Base-by-base conservation (phyloP, 2,888 invertebrate species). In the Lasioglossum leucozonium region DNA sequence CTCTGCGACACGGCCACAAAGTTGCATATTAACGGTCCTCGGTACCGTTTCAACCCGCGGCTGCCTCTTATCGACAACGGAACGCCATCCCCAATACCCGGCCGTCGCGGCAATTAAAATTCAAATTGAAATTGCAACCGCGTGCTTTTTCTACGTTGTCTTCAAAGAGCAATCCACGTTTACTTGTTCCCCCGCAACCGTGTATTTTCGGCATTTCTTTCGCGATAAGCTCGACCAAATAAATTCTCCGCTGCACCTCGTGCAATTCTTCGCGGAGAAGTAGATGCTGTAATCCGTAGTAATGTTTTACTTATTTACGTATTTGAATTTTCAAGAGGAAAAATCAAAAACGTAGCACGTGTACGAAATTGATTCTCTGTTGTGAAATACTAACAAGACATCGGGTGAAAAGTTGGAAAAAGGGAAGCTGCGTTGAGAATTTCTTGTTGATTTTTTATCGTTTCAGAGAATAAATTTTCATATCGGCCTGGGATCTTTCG, bases 21-120 rank as follows among this genome's bases (percentile, higher is more conserved):
- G 79, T 79, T 83, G 30, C 85, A 79, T n/a, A n/a, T 79, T 79
- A 85, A 85, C 51, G 79, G 71, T 71, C 51, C 37, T 18, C 69
- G 83, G 77, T 77, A 85, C 47, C 72, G 76, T 71, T 82, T 51
- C 78, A 26, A 79, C 44, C 71, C 62, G n/a, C 13, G 71, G 30
- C 18, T 44, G 3, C 34, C 73, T 51, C 79, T 85, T 83, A 85
- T 83, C 85, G 79, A 30, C 42, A 30, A 18, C 58, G n/a, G 40
- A 42, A 62, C 51, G 62, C 69, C 51, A 72, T 47, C 58, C 58
- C n/a, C 67, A 42, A 37, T 58, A 18, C 42, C 44, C 51, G 47
- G 58, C n/a, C 40, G 55, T 30, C 51, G n/a, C 55, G 65, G 67
- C 73, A 37, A 77, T 79, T 73, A 16, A 73, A 73, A 42, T 69